Conservation (phyloP, 1,140 invertebrate genomes). For the Brachionus rotundiformis region DNA sequence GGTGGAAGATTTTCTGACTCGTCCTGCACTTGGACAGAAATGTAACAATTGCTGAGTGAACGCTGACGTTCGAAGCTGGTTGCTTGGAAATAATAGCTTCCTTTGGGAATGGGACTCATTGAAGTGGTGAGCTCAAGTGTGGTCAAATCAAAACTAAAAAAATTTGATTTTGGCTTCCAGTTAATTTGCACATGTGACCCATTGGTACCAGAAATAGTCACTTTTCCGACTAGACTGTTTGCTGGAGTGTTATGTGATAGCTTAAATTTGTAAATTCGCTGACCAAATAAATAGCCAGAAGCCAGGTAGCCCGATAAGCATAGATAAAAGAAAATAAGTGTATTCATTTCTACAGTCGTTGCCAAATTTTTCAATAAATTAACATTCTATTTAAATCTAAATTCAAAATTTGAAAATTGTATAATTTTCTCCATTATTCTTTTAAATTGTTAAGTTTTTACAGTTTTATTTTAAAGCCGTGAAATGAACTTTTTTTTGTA, state of each 20-base stretch:
- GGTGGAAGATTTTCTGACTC: not conserved
- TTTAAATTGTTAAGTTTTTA: not conserved
- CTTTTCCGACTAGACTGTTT: not conserved
- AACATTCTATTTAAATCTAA: constrained; percentile 8
- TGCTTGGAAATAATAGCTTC: not conserved
- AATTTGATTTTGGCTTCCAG: not conserved
- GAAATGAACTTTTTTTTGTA: no score
- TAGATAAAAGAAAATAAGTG: not conserved
- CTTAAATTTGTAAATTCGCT: not conserved
- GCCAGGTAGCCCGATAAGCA: not conserved
- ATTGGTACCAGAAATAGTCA: not conserved
- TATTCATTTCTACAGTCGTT: not conserved
- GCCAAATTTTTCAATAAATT: not conserved
- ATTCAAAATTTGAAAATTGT: not conserved
- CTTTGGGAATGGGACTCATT: not conserved
- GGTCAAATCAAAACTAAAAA: not conserved
- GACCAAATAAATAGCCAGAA: not conserved
- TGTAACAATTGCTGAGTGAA: not conserved
- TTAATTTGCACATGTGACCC: not conserved
- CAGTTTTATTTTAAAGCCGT: no score
- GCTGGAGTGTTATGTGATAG: not conserved
- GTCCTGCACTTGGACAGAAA: not conserved
- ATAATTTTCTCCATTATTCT: not conserved
- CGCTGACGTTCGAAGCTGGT: not conserved
- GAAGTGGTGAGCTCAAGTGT: not conserved